Evolutionary conservation across 2,797 vertebrate genomes (phyloP).

Genomic region (Rhinella marina): DNA sequence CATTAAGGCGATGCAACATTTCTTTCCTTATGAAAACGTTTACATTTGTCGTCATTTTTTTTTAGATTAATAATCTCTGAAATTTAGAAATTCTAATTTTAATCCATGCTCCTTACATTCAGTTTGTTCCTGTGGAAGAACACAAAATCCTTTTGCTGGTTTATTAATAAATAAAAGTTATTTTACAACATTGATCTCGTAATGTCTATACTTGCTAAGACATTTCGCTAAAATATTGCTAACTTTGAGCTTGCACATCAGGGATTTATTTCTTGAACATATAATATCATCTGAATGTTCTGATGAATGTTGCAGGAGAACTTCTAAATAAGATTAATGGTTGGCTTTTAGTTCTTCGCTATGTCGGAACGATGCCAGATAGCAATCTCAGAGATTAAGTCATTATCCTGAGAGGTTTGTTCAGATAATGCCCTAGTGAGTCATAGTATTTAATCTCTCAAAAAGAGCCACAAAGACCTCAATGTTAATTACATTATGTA

Average conservation of each 20-base stretch:
- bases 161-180: constrained; percentile 32
- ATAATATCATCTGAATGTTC: constrained; percentile 65
- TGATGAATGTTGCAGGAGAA: constrained; percentile 73
- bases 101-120: not conserved
- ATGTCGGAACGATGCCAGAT: constrained; percentile 74
- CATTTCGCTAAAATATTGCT: constrained; percentile 6
- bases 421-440: constrained; percentile 76
- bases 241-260: constrained; percentile 42
- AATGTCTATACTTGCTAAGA: constrained; percentile 1
- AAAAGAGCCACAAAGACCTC: constrained; percentile 75
- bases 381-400: constrained; percentile 80
- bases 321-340: constrained; percentile 78
- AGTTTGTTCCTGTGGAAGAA: not conserved
- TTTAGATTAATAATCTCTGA: not conserved
- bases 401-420: constrained; percentile 72
- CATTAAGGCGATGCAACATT: no score
- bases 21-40: no score
- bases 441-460: constrained; percentile 79
- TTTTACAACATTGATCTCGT: constrained; percentile 16
- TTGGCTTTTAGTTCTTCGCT: constrained; percentile 69
- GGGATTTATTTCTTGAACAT: constrained; percentile 72
- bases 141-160: not conserved
- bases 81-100: not conserved
- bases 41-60: no score
- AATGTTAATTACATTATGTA: constrained; percentile 79